Evolutionary conservation across 2,113 vertebrate genomes (phyloP), one percentile per base, ranked within the genome.

Genomic region (Nothocercus nigrocapillus): DNA sequence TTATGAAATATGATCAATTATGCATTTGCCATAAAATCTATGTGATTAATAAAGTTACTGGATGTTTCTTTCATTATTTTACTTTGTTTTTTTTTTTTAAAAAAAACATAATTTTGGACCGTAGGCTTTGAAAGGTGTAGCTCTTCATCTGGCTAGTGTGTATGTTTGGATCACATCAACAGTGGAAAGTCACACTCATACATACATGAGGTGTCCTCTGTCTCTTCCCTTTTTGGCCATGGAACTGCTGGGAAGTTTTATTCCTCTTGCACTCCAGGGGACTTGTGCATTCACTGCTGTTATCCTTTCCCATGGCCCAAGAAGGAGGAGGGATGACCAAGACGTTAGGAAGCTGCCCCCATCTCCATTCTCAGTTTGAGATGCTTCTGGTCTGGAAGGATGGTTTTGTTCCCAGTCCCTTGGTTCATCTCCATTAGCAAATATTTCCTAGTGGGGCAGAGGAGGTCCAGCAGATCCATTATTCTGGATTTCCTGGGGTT

Each of bases 1-100:
- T 67, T 54, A 11, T 77, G 54, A 32, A 58, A 30, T 58, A 11
- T 30, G 54, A 30, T 58, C 8, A 58, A 9, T 85, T 62, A 19
- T 3, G 0, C 11, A 54, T 24, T 27, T 18, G 19, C 68, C 2
- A 0, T 42, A 34, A 83, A 59, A 45, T 42, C 56, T 47, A 0
- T 8, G 7, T 62, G 38, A 68, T 75, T 40, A 32, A 8, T 62
- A 28, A 73, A 47, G 58, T 69, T 42, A 32, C 12, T 45, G 47
- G 27, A 16, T 2, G 19, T 74, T 61, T 80, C 27, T 14, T 30
- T 24, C 47, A 10, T 32, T 69, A 53, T 68, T 80, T 47, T 76
- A 13, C 36, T 90, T 91, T 89, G 20, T 13, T 61, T 77, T 78
- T 24, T 22, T 24, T 49, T 49, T 49, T 49, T n/a, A n/a, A n/a